A percentile compares a stretch with the other conserved stretches of the same genome.
phyloP scores from a whole-genome alignment of 1,140 invertebrate species.

The Polypedilum vanderplanki region DNA sequence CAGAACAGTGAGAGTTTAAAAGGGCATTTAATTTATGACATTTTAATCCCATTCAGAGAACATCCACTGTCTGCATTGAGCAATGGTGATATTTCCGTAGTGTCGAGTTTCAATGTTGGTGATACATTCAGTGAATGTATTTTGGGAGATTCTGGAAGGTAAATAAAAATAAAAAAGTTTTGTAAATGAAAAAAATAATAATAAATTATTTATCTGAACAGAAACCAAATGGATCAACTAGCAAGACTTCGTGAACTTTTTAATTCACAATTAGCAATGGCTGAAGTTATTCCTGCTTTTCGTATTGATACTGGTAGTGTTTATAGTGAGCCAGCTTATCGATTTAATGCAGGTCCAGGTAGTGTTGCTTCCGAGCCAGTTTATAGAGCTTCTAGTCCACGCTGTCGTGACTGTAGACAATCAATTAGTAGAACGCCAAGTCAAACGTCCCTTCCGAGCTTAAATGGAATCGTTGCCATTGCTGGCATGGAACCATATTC shows the following conservation, averaged over 20 bases:
- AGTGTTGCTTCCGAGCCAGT: constrained; percentile 55
- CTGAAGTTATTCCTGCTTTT: constrained; percentile 60
- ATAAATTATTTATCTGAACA: constrained; percentile 37
- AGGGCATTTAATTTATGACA: constrained; percentile 39
- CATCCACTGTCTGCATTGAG: constrained; percentile 81
- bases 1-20: constrained; percentile 56
- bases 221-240: constrained; percentile 59
- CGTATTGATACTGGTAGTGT: constrained; percentile 64
- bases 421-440: constrained; percentile 41
- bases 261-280: constrained; percentile 62
- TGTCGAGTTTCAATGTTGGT: constrained; percentile 76
- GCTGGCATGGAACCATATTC: constrained; percentile 56
- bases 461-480: constrained; percentile 47
- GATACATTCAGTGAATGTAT: constrained; percentile 46
- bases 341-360: constrained; percentile 61
- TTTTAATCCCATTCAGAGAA: constrained; percentile 44
- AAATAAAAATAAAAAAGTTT: constrained; percentile 33
- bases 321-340: constrained; percentile 73
- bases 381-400: constrained; percentile 43
- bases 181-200: constrained; percentile 33
- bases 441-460: constrained; percentile 41
- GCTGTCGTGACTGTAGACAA: constrained; percentile 34
- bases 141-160: constrained; percentile 41
- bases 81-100: constrained; percentile 81
- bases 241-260: constrained; percentile 61